Conservation (phyloP, 23 tunicate species). For the Trididemnum clinides region DNA sequence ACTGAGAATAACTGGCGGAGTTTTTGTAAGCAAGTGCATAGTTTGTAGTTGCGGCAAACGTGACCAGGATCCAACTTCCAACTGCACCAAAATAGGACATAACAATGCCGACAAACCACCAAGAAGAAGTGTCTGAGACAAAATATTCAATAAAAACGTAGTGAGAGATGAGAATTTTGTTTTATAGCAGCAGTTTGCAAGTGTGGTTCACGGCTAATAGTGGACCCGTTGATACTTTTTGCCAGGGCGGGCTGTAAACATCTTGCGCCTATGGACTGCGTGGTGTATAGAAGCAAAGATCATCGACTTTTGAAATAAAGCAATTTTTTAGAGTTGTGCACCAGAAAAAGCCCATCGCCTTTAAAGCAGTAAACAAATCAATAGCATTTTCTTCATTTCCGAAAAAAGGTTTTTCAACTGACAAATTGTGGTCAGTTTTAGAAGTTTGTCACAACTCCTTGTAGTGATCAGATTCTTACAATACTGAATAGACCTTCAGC, state of each 20-base stretch:
- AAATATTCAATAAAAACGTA: background rate
- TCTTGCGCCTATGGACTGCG: background rate
- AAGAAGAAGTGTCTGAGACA: background rate
- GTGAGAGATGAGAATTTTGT: no score
- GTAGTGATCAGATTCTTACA: no score
- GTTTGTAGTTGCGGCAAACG: conserved; percentile 11
- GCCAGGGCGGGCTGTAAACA: background rate
- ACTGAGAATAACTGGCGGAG: background rate
- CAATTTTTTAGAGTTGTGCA: no score
- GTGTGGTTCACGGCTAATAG: background rate
- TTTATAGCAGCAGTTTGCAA: no score
- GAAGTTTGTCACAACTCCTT: no score
- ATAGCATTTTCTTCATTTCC: no score
- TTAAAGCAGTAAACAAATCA: no score
- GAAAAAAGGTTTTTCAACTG: no score
- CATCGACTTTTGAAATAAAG: background rate
- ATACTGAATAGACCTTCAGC: no score
- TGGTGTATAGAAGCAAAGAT: background rate
- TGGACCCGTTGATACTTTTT: background rate
- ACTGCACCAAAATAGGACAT: background rate
- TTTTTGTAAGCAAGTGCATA: background rate
- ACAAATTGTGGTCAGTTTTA: no score
- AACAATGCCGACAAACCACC: background rate
- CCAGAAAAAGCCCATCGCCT: no score
- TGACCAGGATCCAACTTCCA: background rate